Evolutionary conservation across 2,888 invertebrate species (phyloP), one percentile per base, ranked within the genome.

Genomic region (Glyphotaelius pellucidus): DNA sequence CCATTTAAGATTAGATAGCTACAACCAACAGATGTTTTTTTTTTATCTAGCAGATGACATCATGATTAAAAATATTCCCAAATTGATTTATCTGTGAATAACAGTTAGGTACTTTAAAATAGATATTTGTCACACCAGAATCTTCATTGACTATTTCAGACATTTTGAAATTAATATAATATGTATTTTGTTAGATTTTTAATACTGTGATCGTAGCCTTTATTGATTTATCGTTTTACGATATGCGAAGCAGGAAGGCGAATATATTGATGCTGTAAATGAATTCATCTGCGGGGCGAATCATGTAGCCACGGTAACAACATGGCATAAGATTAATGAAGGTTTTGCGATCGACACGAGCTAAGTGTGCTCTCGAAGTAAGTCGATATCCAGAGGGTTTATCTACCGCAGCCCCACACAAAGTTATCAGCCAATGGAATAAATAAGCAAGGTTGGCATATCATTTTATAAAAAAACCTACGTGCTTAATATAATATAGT

Each of bases 311-410:
- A 35, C 35, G 35, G 83, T 25, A 83, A 67, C 67, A 67, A 67
- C 67, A 32, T 83, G 83, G 35, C 32, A 83, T 83, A 83, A 83
- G 83, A 83, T 83, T 35, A 83, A 83, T 83, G 83, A 83, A 83
- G 83, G 83, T 38, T 83, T 83, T 25, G 32, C 83, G 32, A n/a
- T 83, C 83, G 83, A 83, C 83, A 83, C 83, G 83, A 32, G 83
- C 83, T 32, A 83, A 83, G 31, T 83, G 83, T 83, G 32, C 35
- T 11, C 83, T 25, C 83, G 35, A n/a, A 83, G 83, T 83, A 83
- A 83, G 83, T 32, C 83, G 83, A 83, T 83, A 83, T 38, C 83
- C 4, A 7, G 83, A 83, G 35, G 83, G 83, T 83, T 32, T 67
- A 67, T 32, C 35, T 83, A 35, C 35, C 32, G 83, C 35, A 32